Evolutionary conservation across 2,797 vertebrate species (phyloP), one percentile per base, ranked within the genome.

Genomic region (Hydrolagus colliei): DNA sequence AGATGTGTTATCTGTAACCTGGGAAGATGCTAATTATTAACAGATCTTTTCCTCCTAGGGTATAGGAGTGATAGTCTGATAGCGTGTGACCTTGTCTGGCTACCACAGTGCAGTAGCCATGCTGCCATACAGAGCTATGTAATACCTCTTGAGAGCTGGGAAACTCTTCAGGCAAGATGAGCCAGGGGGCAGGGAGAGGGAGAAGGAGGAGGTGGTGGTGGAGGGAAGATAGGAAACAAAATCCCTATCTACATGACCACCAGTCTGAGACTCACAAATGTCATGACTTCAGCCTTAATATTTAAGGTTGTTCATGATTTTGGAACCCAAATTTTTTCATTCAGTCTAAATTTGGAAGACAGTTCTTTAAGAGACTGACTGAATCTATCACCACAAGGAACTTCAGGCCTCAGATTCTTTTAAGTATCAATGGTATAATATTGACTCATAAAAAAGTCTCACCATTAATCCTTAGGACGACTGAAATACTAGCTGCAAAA

Each of bases 21-120:
- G 90, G 90, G 87, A 87, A 93, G 91, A 91, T 90, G 73, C 86
- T 96, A 95, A 97, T 96, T 94, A 90, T 91, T 94, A 95, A 90
- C 96, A 97, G 95, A 96, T 93, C 90, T 91, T 92, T 86, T 90
- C 91, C 86, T 18, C 90, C 89, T 90, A 88, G 90, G 91, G 88
- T 79, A 67, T 86, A 92, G 94, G 95, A 95, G 87, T 93, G 94
- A 95, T 94, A 90, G 91, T 67, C 90, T 89, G 90, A 90, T 95
- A 93, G 92, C 91, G 90, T 90, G 90, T 93, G 92, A 94, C 93
- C 93, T 92, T 89, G 90, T 89, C 92, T 94, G 92, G 92, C 91
- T 90, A 88, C 92, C 91, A 91, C 91, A 86, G 88, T 90, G 63
- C 88, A 88, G 84, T 91, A 89, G 92, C 92, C 89, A 12, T 89